Percentiles rank a stretch among this genome's conserved stretches.
Evolutionary conservation across 2,888 invertebrate species (phyloP).

Genomic region (Asteroscopus sphinx): DNA sequence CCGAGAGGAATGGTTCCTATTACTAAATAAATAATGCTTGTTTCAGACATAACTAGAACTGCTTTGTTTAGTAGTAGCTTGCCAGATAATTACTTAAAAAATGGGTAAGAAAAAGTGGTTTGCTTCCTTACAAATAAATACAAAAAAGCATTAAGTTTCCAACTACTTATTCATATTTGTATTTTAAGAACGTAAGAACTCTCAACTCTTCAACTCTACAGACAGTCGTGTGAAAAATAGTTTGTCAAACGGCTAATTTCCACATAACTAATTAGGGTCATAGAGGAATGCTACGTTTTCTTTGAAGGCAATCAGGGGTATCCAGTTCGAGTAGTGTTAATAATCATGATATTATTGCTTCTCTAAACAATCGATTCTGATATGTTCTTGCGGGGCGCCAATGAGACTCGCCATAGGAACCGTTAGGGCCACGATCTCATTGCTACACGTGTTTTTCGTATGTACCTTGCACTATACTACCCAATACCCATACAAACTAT

Average conservation of each 20-base stretch:
- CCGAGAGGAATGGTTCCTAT: conserved; percentile 24
- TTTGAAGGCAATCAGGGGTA: conserved; percentile 37
- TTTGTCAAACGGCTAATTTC: conserved; percentile 33
- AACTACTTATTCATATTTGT: conserved; percentile 13
- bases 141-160: too few relatives aligned
- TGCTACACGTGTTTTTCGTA: conserved; percentile 67
- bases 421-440: conserved; percentile 79
- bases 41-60: conserved; percentile 18
- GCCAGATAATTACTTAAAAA: conserved; percentile 14
- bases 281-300: conserved; percentile 53
- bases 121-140: conserved; percentile 8
- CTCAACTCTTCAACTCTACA: conserved; percentile 15
- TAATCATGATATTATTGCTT: conserved; percentile 66
- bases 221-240: conserved; percentile 37
- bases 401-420: conserved; percentile 63
- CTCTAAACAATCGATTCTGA: conserved; percentile 77
- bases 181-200: conserved; percentile 8
- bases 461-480: conserved; percentile 47
- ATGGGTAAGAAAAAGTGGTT: conserved; percentile 2
- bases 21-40: conserved; percentile 34
- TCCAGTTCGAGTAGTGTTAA: conserved; percentile 43
- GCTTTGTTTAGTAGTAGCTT: conserved; percentile 29
- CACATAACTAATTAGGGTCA: conserved; percentile 58
- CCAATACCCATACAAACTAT: too few relatives aligned
- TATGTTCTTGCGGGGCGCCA: conserved; percentile 63